These are phyloP conservation scores for Epinephelus coioides DNA, from an alignment of 2,797 vertebrate genomes.

Conservation along the genomic window DNA sequence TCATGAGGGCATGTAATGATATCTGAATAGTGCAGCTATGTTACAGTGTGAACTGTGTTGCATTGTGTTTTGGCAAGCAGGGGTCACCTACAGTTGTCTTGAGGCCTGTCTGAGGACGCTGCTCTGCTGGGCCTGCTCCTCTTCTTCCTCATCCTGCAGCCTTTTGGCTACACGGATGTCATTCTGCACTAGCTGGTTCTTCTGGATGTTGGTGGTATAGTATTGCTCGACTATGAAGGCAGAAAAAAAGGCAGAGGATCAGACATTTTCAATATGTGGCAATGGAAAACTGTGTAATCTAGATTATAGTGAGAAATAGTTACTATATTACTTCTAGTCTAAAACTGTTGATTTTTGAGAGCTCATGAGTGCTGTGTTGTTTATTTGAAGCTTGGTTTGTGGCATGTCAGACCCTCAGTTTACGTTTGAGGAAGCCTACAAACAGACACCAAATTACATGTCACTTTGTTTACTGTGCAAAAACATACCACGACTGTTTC, in stretches of 20 bases:
- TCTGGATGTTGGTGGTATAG: slow-evolving; percentile 87
- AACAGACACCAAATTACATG: slow-evolving; percentile 20
- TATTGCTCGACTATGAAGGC: slow-evolving; percentile 82
- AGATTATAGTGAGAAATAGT: not conserved
- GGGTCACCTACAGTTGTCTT: slow-evolving; percentile 73
- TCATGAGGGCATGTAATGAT: not conserved
- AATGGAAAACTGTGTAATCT: not conserved
- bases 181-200: slow-evolving; percentile 86
- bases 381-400: not conserved
- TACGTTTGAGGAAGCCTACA: slow-evolving; percentile 18
- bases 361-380: not conserved
- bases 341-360: not conserved
- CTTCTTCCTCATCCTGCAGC: slow-evolving; percentile 86
- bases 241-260: not conserved
- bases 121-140: slow-evolving; percentile 63
- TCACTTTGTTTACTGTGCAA: slow-evolving; percentile 9
- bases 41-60: no score
- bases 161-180: slow-evolving; percentile 84
- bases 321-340: not conserved
- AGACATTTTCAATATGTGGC: not conserved
- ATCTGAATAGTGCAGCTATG: not conserved
- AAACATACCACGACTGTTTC: not conserved
- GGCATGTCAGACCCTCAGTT: not conserved
- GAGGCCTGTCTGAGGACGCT: slow-evolving; percentile 71
- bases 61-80: not conserved